Evolutionary conservation across 2,113 vertebrate species (phyloP).

Genomic region (Colinus virginianus): DNA sequence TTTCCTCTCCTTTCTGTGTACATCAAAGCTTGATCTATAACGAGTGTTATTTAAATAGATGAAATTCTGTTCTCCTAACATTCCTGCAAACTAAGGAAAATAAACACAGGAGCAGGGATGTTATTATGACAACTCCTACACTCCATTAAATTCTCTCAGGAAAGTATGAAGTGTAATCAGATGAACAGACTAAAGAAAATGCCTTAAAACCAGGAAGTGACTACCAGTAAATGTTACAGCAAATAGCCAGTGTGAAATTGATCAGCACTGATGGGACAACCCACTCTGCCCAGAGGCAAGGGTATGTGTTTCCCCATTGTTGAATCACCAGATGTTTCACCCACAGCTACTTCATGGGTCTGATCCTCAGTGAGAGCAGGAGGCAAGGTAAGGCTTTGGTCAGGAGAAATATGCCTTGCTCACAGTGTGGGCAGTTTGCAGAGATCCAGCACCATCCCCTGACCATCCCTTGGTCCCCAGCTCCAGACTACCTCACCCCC

Average conservation of each 20-base stretch:
- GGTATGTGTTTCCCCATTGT: accelerated
- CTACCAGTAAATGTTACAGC: neutral
- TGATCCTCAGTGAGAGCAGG: neutral
- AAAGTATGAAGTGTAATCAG: neutral
- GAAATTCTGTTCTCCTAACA: neutral
- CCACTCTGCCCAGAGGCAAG: accelerated
- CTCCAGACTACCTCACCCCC: neutral
- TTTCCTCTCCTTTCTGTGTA: neutral
- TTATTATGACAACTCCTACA: conserved; percentile 39
- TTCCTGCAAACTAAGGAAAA: conserved; percentile 56
- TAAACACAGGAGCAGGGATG: neutral
- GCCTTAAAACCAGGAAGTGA: neutral
- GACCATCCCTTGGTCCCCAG: neutral
- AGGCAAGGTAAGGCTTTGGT: neutral
- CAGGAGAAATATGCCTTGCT: neutral
- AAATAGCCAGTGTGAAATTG: neutral
- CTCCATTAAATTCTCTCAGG: conserved; percentile 49
- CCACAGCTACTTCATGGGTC: accelerated
- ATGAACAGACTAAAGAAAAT: neutral
- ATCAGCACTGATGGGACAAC: accelerated
- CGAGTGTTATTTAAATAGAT: neutral
- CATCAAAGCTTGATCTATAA: neutral
- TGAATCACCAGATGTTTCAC: accelerated
- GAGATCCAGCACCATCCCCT: neutral
- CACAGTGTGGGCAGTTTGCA: accelerated